phyloP scores from a whole-genome alignment of 2,888 invertebrate genomes.

The Platypus cylindrus region DNA sequence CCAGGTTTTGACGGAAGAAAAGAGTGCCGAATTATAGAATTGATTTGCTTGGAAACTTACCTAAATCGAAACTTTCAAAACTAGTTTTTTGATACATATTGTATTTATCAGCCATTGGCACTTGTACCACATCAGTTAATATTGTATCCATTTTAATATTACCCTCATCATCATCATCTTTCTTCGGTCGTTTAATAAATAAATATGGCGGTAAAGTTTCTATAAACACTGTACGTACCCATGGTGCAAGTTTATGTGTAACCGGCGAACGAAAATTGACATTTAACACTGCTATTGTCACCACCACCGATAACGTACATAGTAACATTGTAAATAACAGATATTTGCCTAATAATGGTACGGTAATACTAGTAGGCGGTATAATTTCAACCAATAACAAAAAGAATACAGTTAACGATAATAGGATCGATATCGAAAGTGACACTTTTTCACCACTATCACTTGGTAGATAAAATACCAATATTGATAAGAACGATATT shows the following conservation, averaged over 20 bases:
- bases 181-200: conserved; percentile 78
- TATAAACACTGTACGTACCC: conserved; percentile 79
- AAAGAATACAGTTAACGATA: conserved; percentile 90
- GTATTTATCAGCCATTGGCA: conserved; percentile 52
- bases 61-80: conserved; percentile 39
- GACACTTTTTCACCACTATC: conserved; percentile 98
- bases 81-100: conserved; percentile 49
- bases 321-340: conserved; percentile 89
- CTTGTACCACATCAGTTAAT: conserved; percentile 55
- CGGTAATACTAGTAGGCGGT: conserved; percentile 85
- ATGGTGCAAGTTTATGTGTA: conserved; percentile 83
- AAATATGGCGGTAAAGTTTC: conserved; percentile 75
- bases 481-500: conserved; percentile 89
- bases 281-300: conserved; percentile 87
- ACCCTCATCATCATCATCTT: conserved; percentile 44
- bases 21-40: no score
- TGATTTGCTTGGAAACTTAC: conserved; percentile 6
- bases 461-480: conserved; percentile 95
- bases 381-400: conserved; percentile 87
- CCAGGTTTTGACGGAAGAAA: no score
- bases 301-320: conserved; percentile 84
- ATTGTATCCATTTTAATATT: conserved; percentile 33
- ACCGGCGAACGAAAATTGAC: conserved; percentile 88
- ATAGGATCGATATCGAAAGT: conserved; percentile 84
- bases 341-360: conserved; percentile 79